Base-by-base conservation (phyloP, 2,888 invertebrate genomes). In the Abrostola tripartita region DNA sequence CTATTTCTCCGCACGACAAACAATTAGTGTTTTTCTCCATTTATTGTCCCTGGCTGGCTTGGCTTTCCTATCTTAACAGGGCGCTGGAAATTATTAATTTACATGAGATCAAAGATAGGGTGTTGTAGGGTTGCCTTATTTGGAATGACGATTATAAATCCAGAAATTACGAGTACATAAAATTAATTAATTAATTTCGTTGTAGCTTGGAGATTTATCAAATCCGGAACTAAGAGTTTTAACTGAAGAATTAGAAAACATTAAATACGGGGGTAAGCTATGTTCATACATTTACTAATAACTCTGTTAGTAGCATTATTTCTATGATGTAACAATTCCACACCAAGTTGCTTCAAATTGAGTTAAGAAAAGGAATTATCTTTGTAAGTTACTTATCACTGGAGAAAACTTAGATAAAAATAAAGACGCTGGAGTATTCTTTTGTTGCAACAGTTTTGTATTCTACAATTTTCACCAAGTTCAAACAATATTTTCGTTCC, bases 241-340 rank as follows among this genome's bases (percentile, higher is more conserved):
- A 86, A 98, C 98, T 63, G 98, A 98, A 92, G 98, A 98, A 91
- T 95, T 99, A 90, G 98, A 98, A 89, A 97, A 97, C 93, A 98
- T 99, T 83, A 97, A 97, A 89, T 98, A 97, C 86, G 98, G 98
- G 89, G 98, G 98, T 97, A 94, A 95, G 96, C 44, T 35, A 24
- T 24, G 24, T 4, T 24, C 24, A 24, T 24, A 24, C 24, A 24
- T 24, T 24, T 24, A 24, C 24, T 24, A 24, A 24, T 24, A 24
- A 24, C 24, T 2, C 24, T 24, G 24, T 4, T 24, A 24, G 1
- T 24, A 24, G 24, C 24, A 24, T 14, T 14, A 24, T 24, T 47
- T 47, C 44, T 44, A 14, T 14, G 14, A 47, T 47, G 24, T 9
- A 14, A 8, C 44, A 68, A 68, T 55, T 67, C 63, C 42, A 5